A percentile compares a stretch with the other conserved stretches of the same genome.
Evolutionary conservation across 2,797 vertebrate genomes (phyloP).

Genomic region (Anas bahamensis): DNA sequence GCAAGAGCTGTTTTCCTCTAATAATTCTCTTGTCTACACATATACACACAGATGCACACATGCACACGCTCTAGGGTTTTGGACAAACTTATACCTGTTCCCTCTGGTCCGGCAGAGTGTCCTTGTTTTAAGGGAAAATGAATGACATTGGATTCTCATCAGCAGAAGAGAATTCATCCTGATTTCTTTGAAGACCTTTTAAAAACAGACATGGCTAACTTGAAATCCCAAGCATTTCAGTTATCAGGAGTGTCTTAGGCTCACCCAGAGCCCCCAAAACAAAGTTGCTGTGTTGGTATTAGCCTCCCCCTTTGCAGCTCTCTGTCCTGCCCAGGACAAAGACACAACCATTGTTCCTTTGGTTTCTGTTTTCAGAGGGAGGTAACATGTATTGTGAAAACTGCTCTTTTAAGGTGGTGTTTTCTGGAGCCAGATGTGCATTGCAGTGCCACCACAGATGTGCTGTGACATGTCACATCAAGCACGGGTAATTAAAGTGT

Average conservation of each 20-base stretch:
- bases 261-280: neutral
- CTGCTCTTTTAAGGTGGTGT: neutral
- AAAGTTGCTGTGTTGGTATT: neutral
- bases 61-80: neutral
- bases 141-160: neutral
- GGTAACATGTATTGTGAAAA: neutral
- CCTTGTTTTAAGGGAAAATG: neutral
- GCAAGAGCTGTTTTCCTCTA: neutral
- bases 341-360: neutral
- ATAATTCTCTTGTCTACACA: neutral
- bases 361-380: neutral
- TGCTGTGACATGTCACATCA: neutral
- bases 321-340: neutral
- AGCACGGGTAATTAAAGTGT: neutral
- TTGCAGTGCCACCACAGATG: too few species aligned
- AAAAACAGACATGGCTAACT: neutral
- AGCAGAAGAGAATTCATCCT: neutral
- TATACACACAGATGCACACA: neutral
- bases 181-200: neutral
- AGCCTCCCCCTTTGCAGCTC: neutral
- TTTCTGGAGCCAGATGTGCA: neutral
- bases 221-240: neutral
- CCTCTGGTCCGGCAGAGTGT: neutral
- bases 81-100: neutral
- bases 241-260: neutral